Evolutionary conservation across 2,797 vertebrate genomes (phyloP).

Genomic region (Tachyglossus aculeatus): DNA sequence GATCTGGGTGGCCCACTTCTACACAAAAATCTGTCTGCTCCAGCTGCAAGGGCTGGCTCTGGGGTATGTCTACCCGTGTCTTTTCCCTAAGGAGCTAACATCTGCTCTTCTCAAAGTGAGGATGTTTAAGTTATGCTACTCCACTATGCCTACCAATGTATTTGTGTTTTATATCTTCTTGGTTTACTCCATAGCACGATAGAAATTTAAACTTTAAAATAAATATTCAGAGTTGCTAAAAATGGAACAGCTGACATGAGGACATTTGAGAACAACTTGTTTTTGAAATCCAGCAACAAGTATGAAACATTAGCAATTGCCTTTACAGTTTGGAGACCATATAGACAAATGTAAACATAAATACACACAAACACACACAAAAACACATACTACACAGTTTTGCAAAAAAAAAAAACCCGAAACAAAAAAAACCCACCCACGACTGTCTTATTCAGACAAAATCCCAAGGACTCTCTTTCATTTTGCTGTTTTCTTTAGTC

Average conservation of each 20-base stretch:
- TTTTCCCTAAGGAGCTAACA: not conserved
- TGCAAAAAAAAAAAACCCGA: no score
- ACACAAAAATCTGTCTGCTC: no score
- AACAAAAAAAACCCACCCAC: no score
- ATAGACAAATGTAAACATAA: not conserved
- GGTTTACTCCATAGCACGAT: not conserved
- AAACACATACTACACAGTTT: no score
- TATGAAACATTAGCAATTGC: not conserved
- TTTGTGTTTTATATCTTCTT: not conserved
- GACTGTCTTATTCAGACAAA: no score
- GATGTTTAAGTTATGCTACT: not conserved
- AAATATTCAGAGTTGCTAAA: not conserved
- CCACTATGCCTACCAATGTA: not conserved
- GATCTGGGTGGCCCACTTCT: no score
- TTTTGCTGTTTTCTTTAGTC: no score
- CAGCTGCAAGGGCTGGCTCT: no score
- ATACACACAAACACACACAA: not conserved
- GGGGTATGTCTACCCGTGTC: no score
- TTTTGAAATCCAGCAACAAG: not conserved
- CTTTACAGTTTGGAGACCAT: not conserved
- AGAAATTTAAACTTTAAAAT: conserved; percentile 10
- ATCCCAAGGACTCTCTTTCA: no score
- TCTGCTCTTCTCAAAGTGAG: not conserved
- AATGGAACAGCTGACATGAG: not conserved
- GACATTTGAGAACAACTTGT: not conserved